Base-by-base conservation (phyloP, 2,888 invertebrate genomes). In the Antitype chi region DNA sequence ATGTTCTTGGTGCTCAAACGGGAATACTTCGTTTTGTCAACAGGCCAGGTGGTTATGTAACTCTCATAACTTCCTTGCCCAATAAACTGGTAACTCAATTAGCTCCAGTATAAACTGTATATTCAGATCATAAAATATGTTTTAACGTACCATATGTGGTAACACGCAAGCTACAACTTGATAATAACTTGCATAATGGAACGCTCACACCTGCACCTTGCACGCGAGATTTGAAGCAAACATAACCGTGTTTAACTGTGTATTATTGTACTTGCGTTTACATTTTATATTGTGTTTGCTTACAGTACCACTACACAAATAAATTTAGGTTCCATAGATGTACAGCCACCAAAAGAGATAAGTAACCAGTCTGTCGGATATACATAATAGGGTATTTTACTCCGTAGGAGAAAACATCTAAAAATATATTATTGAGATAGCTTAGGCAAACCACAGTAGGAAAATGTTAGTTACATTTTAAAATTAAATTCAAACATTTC, bases 141-240 rank as follows among this genome's bases (percentile, higher is more conserved):
- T 76, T 78, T 74, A 28, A 47, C 62, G 25, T 59, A 67, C n/a
- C 38, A n/a, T 73, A 81, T 60, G 69, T 69, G 70, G 75, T 25
- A 81, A 74, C 84, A 83, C 74, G 82, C 76, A 32, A 81, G 57
- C 67, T 69, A 76, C 77, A 72, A 71, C 76, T 85, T 84, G 81
- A 83, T 87, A 85, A 87, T 81, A 87, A 81, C 84, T 81, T 87
- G 78, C 78, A 86, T 87, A 81, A 85, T 87, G 64, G 49, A 77
- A 72, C 77, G 38, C 76, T 80, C 64, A 84, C 84, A 87, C 86
- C 80, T 87, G 86, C 78, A 70, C 43, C 49, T 53, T 70, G 71
- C 88, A 88, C 78, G 86, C 84, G 67, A 87, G 76, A 75, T 64
- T 53, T 63, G 20, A 63, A 80, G 70, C 62, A 74, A 75, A 76